These are phyloP conservation scores for Arrhamphus sclerolepis DNA, from an alignment of 2,797 vertebrate species.

Conservation along the genomic window DNA sequence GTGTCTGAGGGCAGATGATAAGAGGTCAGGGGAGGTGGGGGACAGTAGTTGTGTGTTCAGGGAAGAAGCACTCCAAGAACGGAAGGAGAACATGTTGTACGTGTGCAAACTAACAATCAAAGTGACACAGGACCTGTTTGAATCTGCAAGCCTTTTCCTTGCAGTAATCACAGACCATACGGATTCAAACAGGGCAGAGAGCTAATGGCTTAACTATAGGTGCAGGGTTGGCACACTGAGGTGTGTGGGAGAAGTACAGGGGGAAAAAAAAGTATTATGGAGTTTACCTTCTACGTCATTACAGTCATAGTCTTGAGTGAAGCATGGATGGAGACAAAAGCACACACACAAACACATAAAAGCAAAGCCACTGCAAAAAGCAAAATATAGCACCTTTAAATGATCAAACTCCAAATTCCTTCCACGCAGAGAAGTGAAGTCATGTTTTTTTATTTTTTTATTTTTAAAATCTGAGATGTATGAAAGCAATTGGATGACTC, in stretches of 20 bases:
- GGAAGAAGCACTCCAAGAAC: constrained; percentile 44
- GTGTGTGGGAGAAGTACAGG: constrained; percentile 51
- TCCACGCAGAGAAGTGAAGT: constrained; percentile 36
- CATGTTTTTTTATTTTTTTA: too few relatives aligned
- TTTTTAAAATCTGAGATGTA: constrained; percentile 14
- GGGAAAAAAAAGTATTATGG: constrained; percentile 65
- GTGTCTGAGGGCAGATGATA: constrained; percentile 58
- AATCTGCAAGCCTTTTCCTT: constrained; percentile 71
- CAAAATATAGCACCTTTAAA: constrained; percentile 58
- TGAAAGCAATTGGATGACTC: constrained; percentile 19
- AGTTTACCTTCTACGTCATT: constrained; percentile 86
- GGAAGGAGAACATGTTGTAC: constrained; percentile 49
- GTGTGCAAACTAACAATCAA: constrained; percentile 59
- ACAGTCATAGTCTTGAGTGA: constrained; percentile 85
- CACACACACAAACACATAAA: constrained; percentile 73
- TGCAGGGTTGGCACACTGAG: constrained; percentile 52
- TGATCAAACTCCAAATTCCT: constrained; percentile 45
- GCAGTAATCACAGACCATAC: constrained; percentile 53
- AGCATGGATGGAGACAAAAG: constrained; percentile 86
- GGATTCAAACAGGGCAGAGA: constrained; percentile 59
- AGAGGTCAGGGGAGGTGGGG: constrained; percentile 42
- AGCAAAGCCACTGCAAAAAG: constrained; percentile 54
- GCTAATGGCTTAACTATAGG: constrained; percentile 43
- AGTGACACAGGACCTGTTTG: constrained; percentile 64
- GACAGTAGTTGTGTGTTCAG: constrained; percentile 43